These are phyloP conservation scores for Cremastobaeus sp. DNA, from an alignment of 2,888 invertebrate species.

Conservation along the genomic window DNA sequence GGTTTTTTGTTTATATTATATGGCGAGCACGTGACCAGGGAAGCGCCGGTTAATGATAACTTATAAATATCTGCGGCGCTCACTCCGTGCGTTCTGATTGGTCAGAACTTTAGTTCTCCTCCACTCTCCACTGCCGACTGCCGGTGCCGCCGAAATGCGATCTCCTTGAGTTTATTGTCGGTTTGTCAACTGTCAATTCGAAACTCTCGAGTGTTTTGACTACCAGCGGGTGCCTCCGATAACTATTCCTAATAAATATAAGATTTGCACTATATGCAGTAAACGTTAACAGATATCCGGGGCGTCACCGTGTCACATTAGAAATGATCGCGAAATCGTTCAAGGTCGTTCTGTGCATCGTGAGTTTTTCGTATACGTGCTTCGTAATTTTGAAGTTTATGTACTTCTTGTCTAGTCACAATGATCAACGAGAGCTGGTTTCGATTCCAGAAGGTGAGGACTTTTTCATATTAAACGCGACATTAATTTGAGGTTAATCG, in stretches of 20 bases:
- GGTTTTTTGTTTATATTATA: conserved; percentile 12
- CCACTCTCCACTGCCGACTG: no score
- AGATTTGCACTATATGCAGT: background rate
- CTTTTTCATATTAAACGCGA: background rate
- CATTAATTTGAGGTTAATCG: conserved; percentile 21
- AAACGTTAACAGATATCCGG: no score
- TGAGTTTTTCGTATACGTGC: conserved; percentile 79
- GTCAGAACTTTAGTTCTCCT: background rate
- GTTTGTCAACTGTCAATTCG: no score
- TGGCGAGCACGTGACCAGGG: conserved; percentile 11
- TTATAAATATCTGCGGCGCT: background rate
- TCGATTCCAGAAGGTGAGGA: conserved; percentile 14
- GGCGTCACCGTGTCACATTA: conserved; percentile 5
- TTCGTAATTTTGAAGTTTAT: conserved; percentile 80
- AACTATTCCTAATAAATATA: no score
- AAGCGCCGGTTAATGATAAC: background rate
- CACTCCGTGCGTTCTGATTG: background rate
- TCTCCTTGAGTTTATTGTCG: no score
- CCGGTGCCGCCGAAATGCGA: no score
- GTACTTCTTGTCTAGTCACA: conserved; percentile 79
- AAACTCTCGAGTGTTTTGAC: no score
- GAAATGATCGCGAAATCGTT: conserved; percentile 64
- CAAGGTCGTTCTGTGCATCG: conserved; percentile 74
- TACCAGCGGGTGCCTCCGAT: no score
- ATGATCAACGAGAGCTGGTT: conserved; percentile 63